Evolutionary conservation across 1,140 invertebrate species (phyloP), one percentile per base, ranked within the genome.

Genomic region (Diabrotica undecimpunctata): DNA sequence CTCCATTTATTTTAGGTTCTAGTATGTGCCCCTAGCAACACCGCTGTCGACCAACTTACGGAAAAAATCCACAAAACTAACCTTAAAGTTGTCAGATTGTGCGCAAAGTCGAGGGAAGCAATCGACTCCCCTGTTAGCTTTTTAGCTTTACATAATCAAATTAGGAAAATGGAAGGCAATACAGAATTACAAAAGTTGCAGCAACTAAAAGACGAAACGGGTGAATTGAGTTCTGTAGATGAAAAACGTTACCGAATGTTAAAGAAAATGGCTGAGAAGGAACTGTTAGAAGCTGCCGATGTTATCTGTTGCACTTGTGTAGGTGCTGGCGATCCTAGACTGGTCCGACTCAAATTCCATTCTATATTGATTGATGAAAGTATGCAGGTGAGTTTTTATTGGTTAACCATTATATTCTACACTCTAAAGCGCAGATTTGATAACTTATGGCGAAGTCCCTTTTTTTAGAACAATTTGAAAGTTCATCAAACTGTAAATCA

Each of bases 221-320:
- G 96, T 0, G 97, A 99, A 79, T 79, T 99, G 52, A 96, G 94
- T 5, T 90, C 89, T 0, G 88, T 89, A 0, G 98, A 99, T 80
- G 97, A 99, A 78, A 94, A 98, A 68, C 84, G 97, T 6, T 99
- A 98, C 76, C 84, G 95, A 11, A 88, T 91, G 38, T 78, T 99
- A 67, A 97, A 98, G 71, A 93, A 95, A 71, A 88, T 90, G 7
- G 90, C 95, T 14, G 98, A 99, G 77, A 89, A 94, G 66, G 92
- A 98, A 68, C 80, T 99, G 2, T 79, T 99, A 2, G 92, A 96
- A 74, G 93, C 94, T 11, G 98, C 98, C 12, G 97, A 99, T 81
- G 98, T 99, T 0, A 97, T 99, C 58, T 99, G 97, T 74, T 99
- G 96, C 74, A 99, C 98, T 0, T 99, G 97, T 80, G 97, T 99